Evolutionary conservation across 2,113 vertebrate species (phyloP).

Genomic region (Dascyllus trimaculatus): DNA sequence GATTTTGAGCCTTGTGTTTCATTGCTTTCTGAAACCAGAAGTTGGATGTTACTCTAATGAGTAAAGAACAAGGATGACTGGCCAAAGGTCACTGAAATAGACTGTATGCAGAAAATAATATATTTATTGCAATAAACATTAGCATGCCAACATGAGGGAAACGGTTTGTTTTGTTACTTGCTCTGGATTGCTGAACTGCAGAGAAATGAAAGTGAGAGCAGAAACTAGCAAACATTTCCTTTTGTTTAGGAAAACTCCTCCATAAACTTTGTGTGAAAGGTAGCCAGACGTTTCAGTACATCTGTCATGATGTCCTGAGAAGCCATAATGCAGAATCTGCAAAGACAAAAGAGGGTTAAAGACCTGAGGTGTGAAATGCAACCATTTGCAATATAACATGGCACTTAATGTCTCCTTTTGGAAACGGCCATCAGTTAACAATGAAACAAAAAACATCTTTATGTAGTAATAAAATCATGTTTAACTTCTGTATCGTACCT

Average conservation of each 20-base stretch:
- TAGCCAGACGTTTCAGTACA: slow-evolving; percentile 65
- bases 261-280: slow-evolving; percentile 80
- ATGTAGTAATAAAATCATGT: too few relatives aligned
- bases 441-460: not conserved
- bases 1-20: not conserved
- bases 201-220: not conserved
- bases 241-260: slow-evolving; percentile 69
- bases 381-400: not conserved
- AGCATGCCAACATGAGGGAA: not conserved
- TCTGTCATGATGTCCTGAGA: slow-evolving; percentile 58
- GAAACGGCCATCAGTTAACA: not conserved
- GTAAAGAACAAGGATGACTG: slow-evolving; percentile 19
- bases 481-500: slow-evolving; percentile 61
- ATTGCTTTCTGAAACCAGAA: slow-evolving; percentile 52
- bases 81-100: not conserved
- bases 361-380: not conserved
- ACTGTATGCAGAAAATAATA: not conserved
- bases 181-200: too few relatives aligned
- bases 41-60: slow-evolving; percentile 36
- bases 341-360: not conserved
- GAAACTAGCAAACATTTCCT: not conserved
- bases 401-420: not conserved
- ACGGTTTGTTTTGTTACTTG: not conserved
- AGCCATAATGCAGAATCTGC: slow-evolving; percentile 65
- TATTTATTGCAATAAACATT: slow-evolving; percentile 56